Percentiles rank a stretch among this genome's conserved stretches.
Evolutionary conservation across 1,140 invertebrate species (phyloP).

Genomic region (Ceratina japonica): DNA sequence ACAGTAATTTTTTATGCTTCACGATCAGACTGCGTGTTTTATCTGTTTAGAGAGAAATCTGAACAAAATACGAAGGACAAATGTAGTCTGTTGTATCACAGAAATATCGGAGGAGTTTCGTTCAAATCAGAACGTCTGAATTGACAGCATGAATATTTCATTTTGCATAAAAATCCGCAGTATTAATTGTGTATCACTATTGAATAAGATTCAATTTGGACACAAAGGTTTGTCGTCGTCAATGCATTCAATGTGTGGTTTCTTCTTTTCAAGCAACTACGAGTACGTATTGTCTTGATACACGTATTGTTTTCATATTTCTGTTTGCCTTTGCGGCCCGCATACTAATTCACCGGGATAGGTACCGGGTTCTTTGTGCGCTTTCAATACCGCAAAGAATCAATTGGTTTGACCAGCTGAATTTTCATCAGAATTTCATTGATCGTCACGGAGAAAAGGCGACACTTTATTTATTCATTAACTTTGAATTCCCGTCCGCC

Average conservation of each 20-base stretch:
- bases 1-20: too few relatives aligned
- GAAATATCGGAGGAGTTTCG: too few relatives aligned
- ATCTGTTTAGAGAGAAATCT: too few relatives aligned
- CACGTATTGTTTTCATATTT: not conserved
- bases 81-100: too few relatives aligned
- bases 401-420: constrained; percentile 25
- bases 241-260: not conserved
- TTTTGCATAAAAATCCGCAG: too few relatives aligned
- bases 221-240: too few relatives aligned
- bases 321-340: not conserved
- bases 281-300: not conserved
- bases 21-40: too few relatives aligned
- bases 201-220: too few relatives aligned
- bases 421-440: constrained; percentile 21
- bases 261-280: not conserved
- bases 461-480: constrained; percentile 27
- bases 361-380: not conserved
- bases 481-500: constrained; percentile 4
- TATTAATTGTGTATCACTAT: too few relatives aligned
- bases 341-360: not conserved
- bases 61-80: too few relatives aligned
- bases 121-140: too few relatives aligned
- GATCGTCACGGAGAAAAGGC: not conserved
- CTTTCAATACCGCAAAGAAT: not conserved
- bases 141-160: too few relatives aligned